Evolutionary conservation across 2,888 invertebrate species (phyloP).

Genomic region (Ectropis crepuscularia): DNA sequence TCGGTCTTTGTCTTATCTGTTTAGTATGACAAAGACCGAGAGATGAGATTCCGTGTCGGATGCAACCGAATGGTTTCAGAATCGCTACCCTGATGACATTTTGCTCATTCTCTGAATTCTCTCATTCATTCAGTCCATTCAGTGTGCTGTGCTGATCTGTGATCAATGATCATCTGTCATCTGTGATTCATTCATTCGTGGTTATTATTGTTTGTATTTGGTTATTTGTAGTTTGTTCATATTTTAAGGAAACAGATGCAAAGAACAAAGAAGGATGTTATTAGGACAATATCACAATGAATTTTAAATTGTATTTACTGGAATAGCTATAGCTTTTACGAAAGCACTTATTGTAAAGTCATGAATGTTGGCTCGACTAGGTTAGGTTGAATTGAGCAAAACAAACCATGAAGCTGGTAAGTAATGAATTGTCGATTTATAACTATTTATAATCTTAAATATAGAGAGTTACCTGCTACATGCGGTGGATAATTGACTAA

Average conservation of each 20-base stretch:
- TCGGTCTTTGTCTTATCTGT: too few relatives aligned
- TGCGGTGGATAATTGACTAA: too few relatives aligned
- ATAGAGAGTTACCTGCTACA: too few relatives aligned
- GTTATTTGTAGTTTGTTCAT: neutral
- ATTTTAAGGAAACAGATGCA: neutral
- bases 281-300: neutral
- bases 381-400: conserved; percentile 6
- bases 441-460: too few relatives aligned
- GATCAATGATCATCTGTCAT: too few relatives aligned
- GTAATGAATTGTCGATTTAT: conserved; percentile 10
- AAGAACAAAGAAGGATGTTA: neutral
- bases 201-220: neutral
- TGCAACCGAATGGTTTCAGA: too few relatives aligned
- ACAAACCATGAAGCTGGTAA: conserved; percentile 51
- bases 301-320: neutral
- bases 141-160: too few relatives aligned
- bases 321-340: neutral
- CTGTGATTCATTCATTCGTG: neutral
- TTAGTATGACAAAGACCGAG: too few relatives aligned
- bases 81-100: too few relatives aligned
- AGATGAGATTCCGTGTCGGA: too few relatives aligned
- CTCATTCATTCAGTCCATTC: too few relatives aligned
- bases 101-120: too few relatives aligned
- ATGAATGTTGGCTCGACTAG: neutral
- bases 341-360: neutral